Evolutionary conservation across 2,113 vertebrate genomes (phyloP).

Genomic region (Lamprotornis superbus): DNA sequence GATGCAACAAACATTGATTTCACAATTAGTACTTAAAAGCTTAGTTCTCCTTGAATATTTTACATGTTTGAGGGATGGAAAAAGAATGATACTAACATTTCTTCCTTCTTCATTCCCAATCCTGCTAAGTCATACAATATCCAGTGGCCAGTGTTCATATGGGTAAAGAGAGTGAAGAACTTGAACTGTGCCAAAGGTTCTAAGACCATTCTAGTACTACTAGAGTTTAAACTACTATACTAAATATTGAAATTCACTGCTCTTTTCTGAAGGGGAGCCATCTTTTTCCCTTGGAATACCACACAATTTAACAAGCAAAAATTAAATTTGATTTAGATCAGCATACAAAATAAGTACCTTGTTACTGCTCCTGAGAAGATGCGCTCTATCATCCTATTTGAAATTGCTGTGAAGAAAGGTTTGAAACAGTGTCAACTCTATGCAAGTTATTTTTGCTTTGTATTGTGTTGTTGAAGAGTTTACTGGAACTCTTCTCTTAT

Average conservation of each 20-base stretch:
- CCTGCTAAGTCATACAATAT: background rate
- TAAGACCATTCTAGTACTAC: background rate
- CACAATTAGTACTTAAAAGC: background rate
- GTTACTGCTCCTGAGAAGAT: slow-evolving; percentile 96
- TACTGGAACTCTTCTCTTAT: background rate
- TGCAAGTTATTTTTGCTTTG: background rate
- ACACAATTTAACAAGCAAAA: background rate
- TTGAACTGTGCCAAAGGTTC: background rate
- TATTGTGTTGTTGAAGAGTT: background rate
- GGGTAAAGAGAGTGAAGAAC: background rate
- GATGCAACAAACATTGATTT: background rate
- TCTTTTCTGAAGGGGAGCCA: background rate
- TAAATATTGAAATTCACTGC: background rate
- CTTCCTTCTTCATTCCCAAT: background rate
- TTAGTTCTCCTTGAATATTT: background rate
- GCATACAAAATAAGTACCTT: slow-evolving; percentile 68
- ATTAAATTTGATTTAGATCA: background rate
- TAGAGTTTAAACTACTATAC: background rate
- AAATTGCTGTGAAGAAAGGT: slow-evolving; percentile 79
- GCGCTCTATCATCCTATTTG: slow-evolving; percentile 88
- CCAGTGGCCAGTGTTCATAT: background rate
- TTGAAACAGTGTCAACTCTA: background rate
- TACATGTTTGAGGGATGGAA: background rate
- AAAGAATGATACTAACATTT: background rate
- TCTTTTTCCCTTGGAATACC: background rate